A percentile compares a stretch with the other conserved stretches of the same genome.
These are phyloP conservation scores for Glyptemys insculpta DNA, from an alignment of 2,797 vertebrate species.

Conservation along the genomic window DNA sequence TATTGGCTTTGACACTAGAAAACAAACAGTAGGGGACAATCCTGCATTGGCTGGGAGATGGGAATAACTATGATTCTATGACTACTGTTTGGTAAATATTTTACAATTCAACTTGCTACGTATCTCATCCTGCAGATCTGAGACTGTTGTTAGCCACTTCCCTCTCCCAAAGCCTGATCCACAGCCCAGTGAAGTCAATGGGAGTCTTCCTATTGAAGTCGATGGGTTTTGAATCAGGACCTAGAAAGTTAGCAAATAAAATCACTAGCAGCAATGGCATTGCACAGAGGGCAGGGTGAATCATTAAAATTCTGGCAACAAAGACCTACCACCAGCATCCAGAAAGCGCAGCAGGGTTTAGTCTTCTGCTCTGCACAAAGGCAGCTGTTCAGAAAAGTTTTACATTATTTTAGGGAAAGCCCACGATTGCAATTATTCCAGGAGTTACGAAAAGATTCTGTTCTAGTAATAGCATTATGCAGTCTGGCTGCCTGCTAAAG, in stretches of 20 bases:
- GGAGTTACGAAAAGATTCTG: neutral
- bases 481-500: neutral
- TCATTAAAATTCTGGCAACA: conserved; percentile 45
- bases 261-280: conserved; percentile 33
- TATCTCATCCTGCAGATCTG: neutral
- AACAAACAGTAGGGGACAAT: neutral
- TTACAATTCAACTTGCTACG: neutral
- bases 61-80: neutral
- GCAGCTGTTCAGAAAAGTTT: conserved; percentile 27
- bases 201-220: neutral
- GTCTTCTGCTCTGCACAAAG: neutral
- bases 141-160: neutral
- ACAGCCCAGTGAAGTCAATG: neutral
- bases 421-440: neutral
- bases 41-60: neutral
- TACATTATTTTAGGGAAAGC: conserved; percentile 18
- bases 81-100: neutral
- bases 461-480: neutral
- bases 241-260: conserved; percentile 19
- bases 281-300: conserved; percentile 31
- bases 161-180: neutral
- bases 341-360: neutral
- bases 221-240: neutral
- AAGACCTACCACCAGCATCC: conserved; percentile 48
- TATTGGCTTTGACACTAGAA: neutral